Percentiles rank a stretch among this genome's conserved stretches.
phyloP scores from a whole-genome alignment of 2,888 invertebrate genomes.

The Eudasyphora cyanicolor region DNA sequence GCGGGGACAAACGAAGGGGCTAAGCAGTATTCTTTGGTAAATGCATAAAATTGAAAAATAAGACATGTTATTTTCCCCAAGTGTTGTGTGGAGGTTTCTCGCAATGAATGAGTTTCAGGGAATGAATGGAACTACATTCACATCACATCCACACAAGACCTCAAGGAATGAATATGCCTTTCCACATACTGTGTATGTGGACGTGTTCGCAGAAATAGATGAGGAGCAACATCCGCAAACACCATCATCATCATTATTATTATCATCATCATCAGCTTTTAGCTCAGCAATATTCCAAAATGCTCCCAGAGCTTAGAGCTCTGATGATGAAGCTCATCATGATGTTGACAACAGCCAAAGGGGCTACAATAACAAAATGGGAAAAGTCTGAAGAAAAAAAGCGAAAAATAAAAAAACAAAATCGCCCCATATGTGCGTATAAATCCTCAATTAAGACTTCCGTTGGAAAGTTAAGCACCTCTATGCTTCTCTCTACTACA shows the following conservation, averaged over 20 bases:
- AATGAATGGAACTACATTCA: constrained; percentile 10
- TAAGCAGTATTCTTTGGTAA: neutral
- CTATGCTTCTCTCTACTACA: constrained; percentile 44
- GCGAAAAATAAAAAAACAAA: constrained; percentile 34
- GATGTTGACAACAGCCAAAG: neutral
- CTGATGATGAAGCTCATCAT: constrained; percentile 29
- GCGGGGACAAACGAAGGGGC: neutral
- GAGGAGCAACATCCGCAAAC: neutral
- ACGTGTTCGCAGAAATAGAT: neutral
- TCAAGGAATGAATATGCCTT: neutral
- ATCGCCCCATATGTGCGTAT: constrained; percentile 32
- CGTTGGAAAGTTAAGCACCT: constrained; percentile 65
- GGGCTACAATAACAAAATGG: neutral
- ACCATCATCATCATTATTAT: neutral
- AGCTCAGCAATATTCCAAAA: constrained; percentile 4
- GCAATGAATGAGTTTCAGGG: neutral
- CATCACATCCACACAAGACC: neutral
- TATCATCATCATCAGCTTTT: constrained; percentile 22
- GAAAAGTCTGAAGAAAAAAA: neutral
- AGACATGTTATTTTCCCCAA: neutral
- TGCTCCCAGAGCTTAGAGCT: too few relatives aligned
- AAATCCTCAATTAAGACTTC: constrained; percentile 66
- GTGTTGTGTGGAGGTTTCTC: neutral
- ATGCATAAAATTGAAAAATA: neutral
- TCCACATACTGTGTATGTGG: neutral